Conservation (phyloP, 2,888 invertebrate genomes). For the Drosophila fulvimacula region DNA sequence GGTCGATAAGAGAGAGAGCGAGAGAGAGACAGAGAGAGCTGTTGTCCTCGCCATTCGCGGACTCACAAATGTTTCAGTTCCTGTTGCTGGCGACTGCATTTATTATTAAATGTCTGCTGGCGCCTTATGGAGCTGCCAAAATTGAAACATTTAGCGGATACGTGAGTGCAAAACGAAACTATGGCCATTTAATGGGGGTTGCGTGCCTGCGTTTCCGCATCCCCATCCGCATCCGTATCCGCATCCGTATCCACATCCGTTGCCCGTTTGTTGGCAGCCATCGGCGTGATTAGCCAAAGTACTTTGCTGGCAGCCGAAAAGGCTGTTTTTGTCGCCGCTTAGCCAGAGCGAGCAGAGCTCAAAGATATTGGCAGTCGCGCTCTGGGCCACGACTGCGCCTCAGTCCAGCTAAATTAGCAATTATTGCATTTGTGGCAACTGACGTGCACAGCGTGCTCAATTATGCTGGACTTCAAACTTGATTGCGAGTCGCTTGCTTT, state of each 20-base stretch:
- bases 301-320: conserved; percentile 47
- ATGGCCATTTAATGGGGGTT: conserved; percentile 43
- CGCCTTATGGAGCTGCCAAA: conserved; percentile 71
- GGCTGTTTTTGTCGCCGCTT: conserved; percentile 18
- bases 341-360: conserved; percentile 2
- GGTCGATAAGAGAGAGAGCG: conserved; percentile 21
- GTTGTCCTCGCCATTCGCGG: conserved; percentile 47
- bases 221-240: conserved; percentile 50
- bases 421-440: conserved; percentile 12
- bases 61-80: conserved; percentile 26
- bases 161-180: conserved; percentile 53
- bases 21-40: conserved; percentile 1
- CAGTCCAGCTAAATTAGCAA: conserved; percentile 1
- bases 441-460: conserved; percentile 37
- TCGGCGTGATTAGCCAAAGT: conserved; percentile 73
- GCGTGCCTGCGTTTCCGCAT: conserved; percentile 61
- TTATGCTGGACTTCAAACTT: conserved; percentile 46
- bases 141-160: conserved; percentile 73
- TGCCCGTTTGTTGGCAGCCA: conserved; percentile 40
- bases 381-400: conserved; percentile 14
- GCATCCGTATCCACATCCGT: conserved; percentile 27
- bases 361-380: not conserved
- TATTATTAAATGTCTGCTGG: conserved; percentile 69
- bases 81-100: conserved; percentile 48
- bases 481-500: conserved; percentile 45